Conservation (phyloP, 2,113 vertebrate genomes). For the Sinocyclocheilus rhinocerous region DNA sequence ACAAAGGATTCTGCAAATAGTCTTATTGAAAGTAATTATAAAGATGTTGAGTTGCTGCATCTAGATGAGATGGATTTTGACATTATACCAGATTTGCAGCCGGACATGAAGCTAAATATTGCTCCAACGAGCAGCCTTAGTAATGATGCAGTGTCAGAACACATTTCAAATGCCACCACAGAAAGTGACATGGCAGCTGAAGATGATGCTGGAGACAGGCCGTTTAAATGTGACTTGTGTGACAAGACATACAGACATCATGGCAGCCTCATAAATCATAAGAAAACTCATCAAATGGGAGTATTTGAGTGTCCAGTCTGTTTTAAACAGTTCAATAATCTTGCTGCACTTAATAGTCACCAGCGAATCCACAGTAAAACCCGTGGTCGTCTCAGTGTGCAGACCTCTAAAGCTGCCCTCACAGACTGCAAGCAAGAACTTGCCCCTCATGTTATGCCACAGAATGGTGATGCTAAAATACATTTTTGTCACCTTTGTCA, state of each 20-base stretch:
- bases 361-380: conserved; percentile 81
- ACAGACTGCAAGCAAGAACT: conserved; percentile 52
- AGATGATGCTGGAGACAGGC: conserved; percentile 64
- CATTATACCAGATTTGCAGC: conserved; percentile 48
- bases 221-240: conserved; percentile 81
- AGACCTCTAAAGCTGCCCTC: conserved; percentile 45
- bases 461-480: conserved; percentile 62
- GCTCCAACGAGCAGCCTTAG: conserved; percentile 58
- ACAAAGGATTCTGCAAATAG: conserved; percentile 52
- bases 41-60: conserved; percentile 54
- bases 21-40: conserved; percentile 38
- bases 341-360: conserved; percentile 87
- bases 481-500: conserved; percentile 80
- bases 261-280: conserved; percentile 88
- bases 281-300: conserved; percentile 85
- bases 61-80: conserved; percentile 51
- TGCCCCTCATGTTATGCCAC: conserved; percentile 57
- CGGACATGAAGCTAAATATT: conserved; percentile 48
- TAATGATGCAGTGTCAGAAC: conserved; percentile 62
- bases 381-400: conserved; percentile 52
- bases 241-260: conserved; percentile 87
- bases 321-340: conserved; percentile 84
- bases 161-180: conserved; percentile 49
- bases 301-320: conserved; percentile 85
- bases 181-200: conserved; percentile 56